Evolutionary conservation across 2,888 invertebrate species (phyloP).

Genomic region (Steinernema scapterisci): DNA sequence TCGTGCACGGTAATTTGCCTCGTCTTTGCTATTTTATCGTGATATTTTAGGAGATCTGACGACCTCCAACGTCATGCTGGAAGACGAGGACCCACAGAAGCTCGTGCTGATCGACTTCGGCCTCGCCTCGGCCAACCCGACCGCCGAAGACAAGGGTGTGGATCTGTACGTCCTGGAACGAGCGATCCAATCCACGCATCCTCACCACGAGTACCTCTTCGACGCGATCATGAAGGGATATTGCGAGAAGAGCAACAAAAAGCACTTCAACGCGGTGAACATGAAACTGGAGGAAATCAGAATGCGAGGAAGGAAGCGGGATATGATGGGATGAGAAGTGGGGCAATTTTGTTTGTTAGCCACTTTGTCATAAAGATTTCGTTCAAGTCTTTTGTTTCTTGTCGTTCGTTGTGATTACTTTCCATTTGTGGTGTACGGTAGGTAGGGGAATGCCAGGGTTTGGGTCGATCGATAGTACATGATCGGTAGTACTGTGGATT

Average conservation of each 20-base stretch:
- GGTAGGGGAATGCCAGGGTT: too few relatives aligned
- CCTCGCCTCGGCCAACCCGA: slow-evolving; percentile 74
- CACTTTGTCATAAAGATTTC: too few relatives aligned
- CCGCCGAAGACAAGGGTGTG: slow-evolving; percentile 91
- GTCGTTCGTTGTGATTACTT: too few relatives aligned
- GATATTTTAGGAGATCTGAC: slow-evolving; percentile 82
- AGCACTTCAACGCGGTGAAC: slow-evolving; percentile 75
- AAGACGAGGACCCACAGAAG: slow-evolving; percentile 68
- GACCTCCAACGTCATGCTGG: slow-evolving; percentile 89
- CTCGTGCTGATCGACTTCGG: slow-evolving; percentile 93
- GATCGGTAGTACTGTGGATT: too few relatives aligned
- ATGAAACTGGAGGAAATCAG: slow-evolving; percentile 87
- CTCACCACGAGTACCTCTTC: slow-evolving; percentile 72
- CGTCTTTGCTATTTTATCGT: too few relatives aligned
- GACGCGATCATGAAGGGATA: slow-evolving; percentile 77
- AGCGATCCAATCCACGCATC: slow-evolving; percentile 76
- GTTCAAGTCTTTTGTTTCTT: too few relatives aligned
- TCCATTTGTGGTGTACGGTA: too few relatives aligned
- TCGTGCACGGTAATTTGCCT: slow-evolving; percentile 80
- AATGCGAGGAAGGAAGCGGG: slow-evolving; percentile 88
- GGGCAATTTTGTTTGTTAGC: too few relatives aligned
- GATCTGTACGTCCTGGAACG: slow-evolving; percentile 95
- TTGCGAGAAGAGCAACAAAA: slow-evolving; percentile 69
- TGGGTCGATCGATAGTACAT: too few relatives aligned
- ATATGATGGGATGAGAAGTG: slow-evolving; percentile 85